A percentile compares a stretch with the other conserved stretches of the same genome.
Evolutionary conservation across 1,140 invertebrate genomes (phyloP).

Genomic region (Drosophila cardini): DNA sequence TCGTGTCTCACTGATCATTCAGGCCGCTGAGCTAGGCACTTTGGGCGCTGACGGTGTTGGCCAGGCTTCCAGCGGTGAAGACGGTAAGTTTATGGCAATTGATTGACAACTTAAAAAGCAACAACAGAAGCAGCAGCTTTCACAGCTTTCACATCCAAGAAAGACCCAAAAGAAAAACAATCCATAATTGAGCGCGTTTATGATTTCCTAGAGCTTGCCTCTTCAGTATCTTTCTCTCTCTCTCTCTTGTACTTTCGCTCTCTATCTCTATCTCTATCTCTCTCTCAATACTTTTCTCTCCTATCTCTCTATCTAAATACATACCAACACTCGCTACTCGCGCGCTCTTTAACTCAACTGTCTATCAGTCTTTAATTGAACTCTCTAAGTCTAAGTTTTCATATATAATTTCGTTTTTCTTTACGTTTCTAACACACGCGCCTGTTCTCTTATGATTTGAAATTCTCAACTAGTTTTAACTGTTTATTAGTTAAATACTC

Average conservation of each 20-base stretch:
- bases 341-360: constrained; percentile 65
- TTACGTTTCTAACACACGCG: constrained; percentile 65
- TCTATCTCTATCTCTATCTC: constrained; percentile 27
- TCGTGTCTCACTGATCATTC: constrained; percentile 98
- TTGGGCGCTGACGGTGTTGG: constrained; percentile 84
- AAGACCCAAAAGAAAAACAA: constrained; percentile 37
- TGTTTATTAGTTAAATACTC: constrained; percentile 54
- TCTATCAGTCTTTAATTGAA: constrained; percentile 48
- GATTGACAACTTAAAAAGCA: not conserved
- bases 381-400: constrained; percentile 69
- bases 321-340: constrained; percentile 70
- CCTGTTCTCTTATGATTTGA: constrained; percentile 66
- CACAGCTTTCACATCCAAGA: constrained; percentile 31
- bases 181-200: constrained; percentile 26
- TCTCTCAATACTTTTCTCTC: constrained; percentile 22
- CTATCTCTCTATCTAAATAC: constrained; percentile 41
- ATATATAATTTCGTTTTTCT: constrained; percentile 42
- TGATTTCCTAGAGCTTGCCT: constrained; percentile 50
- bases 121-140: constrained; percentile 2
- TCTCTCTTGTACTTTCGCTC: constrained; percentile 23
- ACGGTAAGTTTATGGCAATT: constrained; percentile 71
- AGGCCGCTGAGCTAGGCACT: constrained; percentile 93
- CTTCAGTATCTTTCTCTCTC: constrained; percentile 43
- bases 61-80: constrained; percentile 84
- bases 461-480: constrained; percentile 52